phyloP scores from a whole-genome alignment of 2,113 vertebrate species.

The Redunca redunca region DNA sequence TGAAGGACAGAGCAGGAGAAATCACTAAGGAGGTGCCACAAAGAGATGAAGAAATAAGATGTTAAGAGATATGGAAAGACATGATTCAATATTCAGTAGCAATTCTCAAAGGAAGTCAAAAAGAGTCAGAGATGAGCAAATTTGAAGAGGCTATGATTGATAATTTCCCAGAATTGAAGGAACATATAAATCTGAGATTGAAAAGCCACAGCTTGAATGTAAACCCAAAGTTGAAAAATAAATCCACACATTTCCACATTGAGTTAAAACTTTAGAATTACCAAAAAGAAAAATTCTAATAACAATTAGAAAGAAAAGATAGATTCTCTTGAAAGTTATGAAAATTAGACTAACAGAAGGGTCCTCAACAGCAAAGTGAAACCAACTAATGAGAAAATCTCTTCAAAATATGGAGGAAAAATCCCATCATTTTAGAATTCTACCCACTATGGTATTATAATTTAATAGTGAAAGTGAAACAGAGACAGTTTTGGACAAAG shows the following conservation, averaged over 20 bases:
- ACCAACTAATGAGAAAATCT: neutral
- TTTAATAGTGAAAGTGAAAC: neutral
- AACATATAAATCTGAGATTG: neutral
- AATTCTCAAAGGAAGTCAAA: neutral
- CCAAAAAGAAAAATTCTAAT: neutral
- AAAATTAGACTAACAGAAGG: neutral
- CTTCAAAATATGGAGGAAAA: neutral
- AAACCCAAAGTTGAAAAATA: neutral
- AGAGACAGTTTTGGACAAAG: neutral
- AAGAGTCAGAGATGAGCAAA: neutral
- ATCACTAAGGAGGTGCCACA: neutral
- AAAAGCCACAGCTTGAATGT: neutral
- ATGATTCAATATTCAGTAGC: neutral
- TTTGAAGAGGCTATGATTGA: neutral
- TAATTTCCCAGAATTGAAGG: neutral
- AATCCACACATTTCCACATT: neutral
- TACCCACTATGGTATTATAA: neutral
- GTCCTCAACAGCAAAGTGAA: neutral
- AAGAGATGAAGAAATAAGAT: neutral
- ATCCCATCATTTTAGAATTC: neutral
- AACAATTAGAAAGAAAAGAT: neutral
- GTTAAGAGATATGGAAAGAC: neutral
- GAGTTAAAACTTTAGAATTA: neutral
- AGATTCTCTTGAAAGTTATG: neutral
- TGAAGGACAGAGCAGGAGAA: neutral